phyloP scores from a whole-genome alignment of 2,113 vertebrate genomes.

The Corvus cornix region DNA sequence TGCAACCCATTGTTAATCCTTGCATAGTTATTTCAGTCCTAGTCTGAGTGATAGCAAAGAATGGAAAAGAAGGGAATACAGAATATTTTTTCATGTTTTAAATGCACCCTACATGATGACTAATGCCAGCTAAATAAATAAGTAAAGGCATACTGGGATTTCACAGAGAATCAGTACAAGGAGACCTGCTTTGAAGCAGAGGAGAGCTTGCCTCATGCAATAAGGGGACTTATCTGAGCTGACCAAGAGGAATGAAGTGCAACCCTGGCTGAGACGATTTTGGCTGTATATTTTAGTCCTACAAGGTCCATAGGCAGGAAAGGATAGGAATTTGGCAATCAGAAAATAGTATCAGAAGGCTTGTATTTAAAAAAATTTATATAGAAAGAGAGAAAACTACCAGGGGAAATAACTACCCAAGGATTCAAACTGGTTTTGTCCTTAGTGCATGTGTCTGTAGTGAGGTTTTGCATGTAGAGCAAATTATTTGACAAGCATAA shows the following conservation, averaged over 20 bases:
- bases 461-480: background rate
- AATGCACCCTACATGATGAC: background rate
- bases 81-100: background rate
- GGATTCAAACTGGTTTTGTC: background rate
- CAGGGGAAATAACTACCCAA: background rate
- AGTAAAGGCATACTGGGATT: background rate
- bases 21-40: background rate
- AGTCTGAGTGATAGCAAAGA: background rate
- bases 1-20: background rate
- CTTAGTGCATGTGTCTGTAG: background rate
- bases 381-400: background rate
- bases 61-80: background rate
- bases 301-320: background rate
- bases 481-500: constrained; percentile 36
- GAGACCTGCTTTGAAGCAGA: background rate
- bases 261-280: background rate
- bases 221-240: background rate
- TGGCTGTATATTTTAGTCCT: background rate
- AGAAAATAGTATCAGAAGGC: background rate
- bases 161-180: background rate
- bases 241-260: background rate
- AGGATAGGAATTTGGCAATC: background rate
- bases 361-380: background rate
- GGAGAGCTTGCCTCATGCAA: background rate
- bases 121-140: background rate